Conservation (phyloP, 1,140 invertebrate genomes). For the Bombus soroeensis region DNA sequence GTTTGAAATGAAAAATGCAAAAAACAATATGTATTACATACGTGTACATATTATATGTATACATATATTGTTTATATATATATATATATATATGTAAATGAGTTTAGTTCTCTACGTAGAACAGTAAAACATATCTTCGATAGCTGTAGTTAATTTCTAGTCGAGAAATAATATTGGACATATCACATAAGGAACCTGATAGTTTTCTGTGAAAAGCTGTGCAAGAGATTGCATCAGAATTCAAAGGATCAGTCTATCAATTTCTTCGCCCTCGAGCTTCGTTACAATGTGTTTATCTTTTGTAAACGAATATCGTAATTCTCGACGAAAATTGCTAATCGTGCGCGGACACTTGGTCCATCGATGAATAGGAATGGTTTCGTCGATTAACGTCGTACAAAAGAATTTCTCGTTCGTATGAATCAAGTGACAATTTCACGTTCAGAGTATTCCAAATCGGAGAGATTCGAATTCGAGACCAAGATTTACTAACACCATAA, state of each 20-base stretch:
- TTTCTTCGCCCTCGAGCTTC: slow-evolving; percentile 28
- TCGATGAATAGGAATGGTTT: background rate
- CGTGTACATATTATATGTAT: too few relatives aligned
- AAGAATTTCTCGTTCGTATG: too few relatives aligned
- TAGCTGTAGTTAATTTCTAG: background rate
- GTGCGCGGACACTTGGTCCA: background rate
- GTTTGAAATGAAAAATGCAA: background rate
- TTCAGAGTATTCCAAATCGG: background rate
- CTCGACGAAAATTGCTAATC: background rate
- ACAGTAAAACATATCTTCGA: background rate
- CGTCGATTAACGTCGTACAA: background rate
- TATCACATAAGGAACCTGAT: slow-evolving; percentile 3
- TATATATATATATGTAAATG: background rate
- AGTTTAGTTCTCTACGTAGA: background rate
- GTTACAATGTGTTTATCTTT: background rate
- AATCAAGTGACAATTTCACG: background rate
- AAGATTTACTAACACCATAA: background rate
- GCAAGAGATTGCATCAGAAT: background rate
- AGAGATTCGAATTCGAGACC: background rate
- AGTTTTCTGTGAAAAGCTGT: background rate
- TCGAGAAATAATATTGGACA: background rate
- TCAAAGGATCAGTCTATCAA: slow-evolving; percentile 14
- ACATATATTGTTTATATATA: too few relatives aligned
- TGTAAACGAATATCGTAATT: background rate
- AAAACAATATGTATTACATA: too few relatives aligned